phyloP scores from a whole-genome alignment of 2,888 invertebrate species.

The Metacarcinus magister region DNA sequence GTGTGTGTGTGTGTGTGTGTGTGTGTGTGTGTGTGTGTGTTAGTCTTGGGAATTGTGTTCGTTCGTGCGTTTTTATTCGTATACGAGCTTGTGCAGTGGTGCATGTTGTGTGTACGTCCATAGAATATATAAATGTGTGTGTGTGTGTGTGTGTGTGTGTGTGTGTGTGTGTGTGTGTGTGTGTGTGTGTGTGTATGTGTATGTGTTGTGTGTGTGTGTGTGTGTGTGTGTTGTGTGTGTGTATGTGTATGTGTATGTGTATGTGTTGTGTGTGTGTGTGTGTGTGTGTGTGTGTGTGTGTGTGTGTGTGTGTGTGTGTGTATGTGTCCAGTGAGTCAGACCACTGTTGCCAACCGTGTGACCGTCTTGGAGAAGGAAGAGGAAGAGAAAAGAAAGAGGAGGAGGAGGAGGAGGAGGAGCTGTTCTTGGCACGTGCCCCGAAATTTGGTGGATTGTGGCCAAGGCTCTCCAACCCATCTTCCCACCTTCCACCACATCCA shows the following conservation, averaged over 20 bases:
- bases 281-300: too few species aligned
- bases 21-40: not conserved
- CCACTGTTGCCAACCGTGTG: constrained; percentile 21
- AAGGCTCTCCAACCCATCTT: constrained; percentile 37
- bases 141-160: constrained; percentile 6
- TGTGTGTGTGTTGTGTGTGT: too few species aligned
- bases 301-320: too few species aligned
- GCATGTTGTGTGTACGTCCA: constrained; percentile 27
- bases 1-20: not conserved
- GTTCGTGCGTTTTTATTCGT: constrained; percentile 27
- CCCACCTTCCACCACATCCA: constrained; percentile 12
- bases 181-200: constrained; percentile 6
- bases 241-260: too few species aligned
- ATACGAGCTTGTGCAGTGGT: not conserved
- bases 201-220: too few species aligned
- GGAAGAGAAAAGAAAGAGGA: not conserved
- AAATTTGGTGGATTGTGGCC: constrained; percentile 32
- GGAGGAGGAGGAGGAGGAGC: not conserved
- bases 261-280: too few species aligned
- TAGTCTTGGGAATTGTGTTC: not conserved
- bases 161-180: constrained; percentile 5
- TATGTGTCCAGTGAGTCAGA: not conserved
- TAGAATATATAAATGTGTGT: not conserved
- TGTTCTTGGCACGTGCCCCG: constrained; percentile 19
- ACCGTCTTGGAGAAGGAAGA: not conserved